phyloP scores from a whole-genome alignment of 2,113 vertebrate genomes.

The Archilochus colubris region DNA sequence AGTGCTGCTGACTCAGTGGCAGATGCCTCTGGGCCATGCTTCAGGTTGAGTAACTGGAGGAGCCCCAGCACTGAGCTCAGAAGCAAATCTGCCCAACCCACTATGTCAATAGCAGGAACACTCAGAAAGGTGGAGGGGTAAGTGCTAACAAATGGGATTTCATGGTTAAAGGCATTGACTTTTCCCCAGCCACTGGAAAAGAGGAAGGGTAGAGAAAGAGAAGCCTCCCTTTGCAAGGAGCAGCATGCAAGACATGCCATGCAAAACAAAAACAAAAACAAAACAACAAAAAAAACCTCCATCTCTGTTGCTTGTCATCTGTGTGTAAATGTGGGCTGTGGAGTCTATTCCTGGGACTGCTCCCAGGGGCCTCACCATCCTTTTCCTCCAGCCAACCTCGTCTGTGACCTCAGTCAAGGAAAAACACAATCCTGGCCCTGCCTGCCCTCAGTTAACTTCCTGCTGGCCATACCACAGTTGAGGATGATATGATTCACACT shows the following conservation, averaged over 20 bases:
- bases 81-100: background rate
- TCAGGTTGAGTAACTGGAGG: background rate
- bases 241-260: background rate
- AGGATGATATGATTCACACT: background rate
- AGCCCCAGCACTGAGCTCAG: background rate
- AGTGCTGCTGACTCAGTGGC: background rate
- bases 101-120: accelerated
- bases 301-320: background rate
- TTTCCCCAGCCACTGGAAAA: background rate
- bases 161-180: background rate
- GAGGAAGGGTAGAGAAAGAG: background rate
- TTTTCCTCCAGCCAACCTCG: background rate
- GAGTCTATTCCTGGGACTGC: background rate
- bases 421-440: background rate
- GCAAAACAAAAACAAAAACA: background rate
- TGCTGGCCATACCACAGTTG: background rate
- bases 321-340: background rate
- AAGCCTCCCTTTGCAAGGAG: background rate
- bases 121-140: background rate
- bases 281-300: background rate
- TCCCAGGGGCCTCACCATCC: background rate
- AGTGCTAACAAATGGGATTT: background rate
- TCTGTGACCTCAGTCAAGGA: background rate
- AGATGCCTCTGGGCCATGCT: background rate
- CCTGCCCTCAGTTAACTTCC: slow-evolving; percentile 35